These are phyloP conservation scores for Ectemnius lituratus DNA, from an alignment of 2,888 invertebrate genomes.

Conservation along the genomic window DNA sequence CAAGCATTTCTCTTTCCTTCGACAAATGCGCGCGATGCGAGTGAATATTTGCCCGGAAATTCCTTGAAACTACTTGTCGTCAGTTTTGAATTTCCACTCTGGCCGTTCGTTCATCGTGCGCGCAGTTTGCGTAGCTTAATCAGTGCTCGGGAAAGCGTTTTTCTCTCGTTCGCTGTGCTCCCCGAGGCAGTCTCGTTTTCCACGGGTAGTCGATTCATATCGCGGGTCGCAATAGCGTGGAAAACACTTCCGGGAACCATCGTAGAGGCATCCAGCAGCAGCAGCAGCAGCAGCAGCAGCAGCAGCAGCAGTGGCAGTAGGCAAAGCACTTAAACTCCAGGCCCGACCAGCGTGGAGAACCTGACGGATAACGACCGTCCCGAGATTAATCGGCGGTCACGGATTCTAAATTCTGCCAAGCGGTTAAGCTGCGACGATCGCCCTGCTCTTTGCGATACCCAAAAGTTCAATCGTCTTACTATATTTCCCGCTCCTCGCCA, in stretches of 20 bases:
- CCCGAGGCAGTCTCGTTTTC: slow-evolving; percentile 5
- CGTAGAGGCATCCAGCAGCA: slow-evolving; percentile 51
- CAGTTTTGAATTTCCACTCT: no score
- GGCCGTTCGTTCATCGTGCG: no score
- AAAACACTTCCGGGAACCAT: slow-evolving; percentile 61
- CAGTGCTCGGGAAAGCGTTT: background rate
- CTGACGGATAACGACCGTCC: slow-evolving; percentile 69
- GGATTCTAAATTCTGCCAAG: slow-evolving; percentile 68
- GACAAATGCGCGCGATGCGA: no score
- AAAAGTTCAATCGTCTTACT: slow-evolving; percentile 48
- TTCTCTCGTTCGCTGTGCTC: background rate
- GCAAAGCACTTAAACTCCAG: slow-evolving; percentile 64
- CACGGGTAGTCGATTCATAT: slow-evolving; percentile 51
- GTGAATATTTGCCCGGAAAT: no score
- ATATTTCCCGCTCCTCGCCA: slow-evolving; percentile 15
- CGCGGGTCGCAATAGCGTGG: slow-evolving; percentile 55
- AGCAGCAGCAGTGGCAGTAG: background rate
- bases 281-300: no score
- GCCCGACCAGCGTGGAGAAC: slow-evolving; percentile 62
- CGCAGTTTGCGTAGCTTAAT: no score
- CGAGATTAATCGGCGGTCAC: slow-evolving; percentile 70
- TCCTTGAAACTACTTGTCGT: no score
- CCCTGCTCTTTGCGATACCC: slow-evolving; percentile 34
- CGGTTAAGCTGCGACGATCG: slow-evolving; percentile 58
- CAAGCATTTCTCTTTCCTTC: no score